Percentiles rank a stretch among this genome's conserved stretches.
Conservation (phyloP, 2,113 vertebrate species). For the Notechis scutatus region DNA sequence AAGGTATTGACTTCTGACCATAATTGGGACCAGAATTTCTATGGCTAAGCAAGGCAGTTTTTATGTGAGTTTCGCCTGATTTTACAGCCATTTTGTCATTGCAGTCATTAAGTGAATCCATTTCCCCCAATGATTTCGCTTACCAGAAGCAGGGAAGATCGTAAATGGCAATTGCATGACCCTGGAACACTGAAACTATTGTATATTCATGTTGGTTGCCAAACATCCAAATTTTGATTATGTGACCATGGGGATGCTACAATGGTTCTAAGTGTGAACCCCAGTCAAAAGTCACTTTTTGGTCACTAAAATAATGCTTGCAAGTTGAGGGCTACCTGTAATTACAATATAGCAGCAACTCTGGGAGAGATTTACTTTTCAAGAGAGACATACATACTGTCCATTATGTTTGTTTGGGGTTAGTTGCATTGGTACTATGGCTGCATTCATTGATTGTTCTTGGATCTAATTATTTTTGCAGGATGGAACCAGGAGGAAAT, state of each 20-base stretch:
- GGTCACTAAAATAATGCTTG: no score
- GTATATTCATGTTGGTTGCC: background rate
- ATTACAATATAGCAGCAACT: background rate
- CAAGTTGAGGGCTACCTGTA: background rate
- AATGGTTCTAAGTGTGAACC: background rate
- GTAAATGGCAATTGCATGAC: background rate
- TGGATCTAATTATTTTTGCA: background rate
- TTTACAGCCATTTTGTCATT: background rate
- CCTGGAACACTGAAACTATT: background rate
- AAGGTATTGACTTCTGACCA: background rate
- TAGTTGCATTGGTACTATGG: background rate
- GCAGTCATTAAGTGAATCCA: background rate
- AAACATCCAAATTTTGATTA: background rate
- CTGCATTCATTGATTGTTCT: background rate
- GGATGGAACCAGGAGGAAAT: background rate
- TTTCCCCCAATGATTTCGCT: background rate
- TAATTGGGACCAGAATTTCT: background rate
- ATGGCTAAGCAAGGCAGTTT: background rate
- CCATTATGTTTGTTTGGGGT: background rate
- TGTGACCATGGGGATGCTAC: background rate
- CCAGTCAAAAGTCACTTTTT: background rate
- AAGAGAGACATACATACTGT: background rate
- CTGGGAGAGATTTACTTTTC: background rate
- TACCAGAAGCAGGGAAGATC: background rate
- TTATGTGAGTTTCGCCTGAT: background rate